A percentile compares a stretch with the other conserved stretches of the same genome.
phyloP scores from a whole-genome alignment of 2,797 vertebrate species.

The Hipposideros larvatus region DNA sequence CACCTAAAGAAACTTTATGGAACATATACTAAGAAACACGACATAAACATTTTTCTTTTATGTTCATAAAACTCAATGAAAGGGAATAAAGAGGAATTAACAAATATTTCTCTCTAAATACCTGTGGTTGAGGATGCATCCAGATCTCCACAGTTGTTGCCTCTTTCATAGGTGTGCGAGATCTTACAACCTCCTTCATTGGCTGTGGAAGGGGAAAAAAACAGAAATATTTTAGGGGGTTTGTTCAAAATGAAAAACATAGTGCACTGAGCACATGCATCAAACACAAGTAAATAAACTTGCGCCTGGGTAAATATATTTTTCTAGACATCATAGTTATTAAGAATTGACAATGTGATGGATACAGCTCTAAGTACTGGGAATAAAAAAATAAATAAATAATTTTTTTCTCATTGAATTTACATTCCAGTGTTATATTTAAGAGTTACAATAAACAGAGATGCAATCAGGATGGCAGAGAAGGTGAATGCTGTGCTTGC shows the following conservation, averaged over 20 bases:
- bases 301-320: background rate
- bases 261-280: background rate
- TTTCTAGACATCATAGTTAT: background rate
- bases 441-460: background rate
- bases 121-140: conserved; percentile 69
- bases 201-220: conserved; percentile 35
- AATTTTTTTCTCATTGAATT: background rate
- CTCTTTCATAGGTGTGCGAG: conserved; percentile 53
- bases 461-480: no score
- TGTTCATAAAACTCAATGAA: background rate
- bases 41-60: background rate
- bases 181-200: conserved; percentile 34
- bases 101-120: background rate
- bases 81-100: background rate
- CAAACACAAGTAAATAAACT: background rate
- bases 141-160: conserved; percentile 66
- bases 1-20: background rate
- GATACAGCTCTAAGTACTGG: background rate
- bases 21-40: background rate
- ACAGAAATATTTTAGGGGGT: background rate
- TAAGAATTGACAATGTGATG: background rate
- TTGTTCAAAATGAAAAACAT: background rate
- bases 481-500: no score
- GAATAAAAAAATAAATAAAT: background rate
- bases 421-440: background rate